phyloP scores from a whole-genome alignment of 2,797 vertebrate species.

The Lacerta bilineata region DNA sequence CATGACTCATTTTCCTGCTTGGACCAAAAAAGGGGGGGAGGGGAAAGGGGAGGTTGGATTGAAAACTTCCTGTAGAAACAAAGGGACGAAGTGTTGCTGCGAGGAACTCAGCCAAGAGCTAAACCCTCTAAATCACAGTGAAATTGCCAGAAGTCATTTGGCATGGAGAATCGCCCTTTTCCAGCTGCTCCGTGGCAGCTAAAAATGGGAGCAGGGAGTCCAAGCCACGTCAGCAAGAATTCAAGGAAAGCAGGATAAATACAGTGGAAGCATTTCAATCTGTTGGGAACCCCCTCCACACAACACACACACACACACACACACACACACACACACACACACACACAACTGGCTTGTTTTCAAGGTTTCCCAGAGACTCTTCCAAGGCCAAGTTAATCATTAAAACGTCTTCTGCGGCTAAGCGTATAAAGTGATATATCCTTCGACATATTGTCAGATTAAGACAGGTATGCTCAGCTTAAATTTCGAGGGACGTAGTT shows the following conservation, averaged over 20 bases:
- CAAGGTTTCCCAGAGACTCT: background rate
- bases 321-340: background rate
- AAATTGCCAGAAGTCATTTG: background rate
- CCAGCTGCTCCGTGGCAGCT: background rate
- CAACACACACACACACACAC: background rate
- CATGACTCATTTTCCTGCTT: constrained; percentile 73
- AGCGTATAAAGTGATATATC: background rate
- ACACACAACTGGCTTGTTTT: background rate
- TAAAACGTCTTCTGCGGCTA: background rate
- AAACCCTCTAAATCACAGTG: constrained; percentile 45
- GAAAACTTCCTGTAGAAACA: constrained; percentile 73
- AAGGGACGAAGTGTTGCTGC: constrained; percentile 60
- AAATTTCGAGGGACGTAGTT: background rate
- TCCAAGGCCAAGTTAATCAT: background rate
- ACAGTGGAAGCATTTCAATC: background rate
- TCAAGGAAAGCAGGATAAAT: background rate
- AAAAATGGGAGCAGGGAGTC: fast-evolving
- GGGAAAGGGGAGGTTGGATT: constrained; percentile 20
- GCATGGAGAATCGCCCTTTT: background rate
- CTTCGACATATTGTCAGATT: background rate
- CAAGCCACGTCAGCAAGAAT: constrained; percentile 5
- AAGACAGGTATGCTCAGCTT: background rate
- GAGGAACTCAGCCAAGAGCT: constrained; percentile 42
- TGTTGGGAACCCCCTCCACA: background rate
- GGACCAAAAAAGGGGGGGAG: constrained; percentile 38